A percentile compares a stretch with the other conserved stretches of the same genome.
Conservation (phyloP, 1,140 invertebrate species). For the Listronotus bonariensis region DNA sequence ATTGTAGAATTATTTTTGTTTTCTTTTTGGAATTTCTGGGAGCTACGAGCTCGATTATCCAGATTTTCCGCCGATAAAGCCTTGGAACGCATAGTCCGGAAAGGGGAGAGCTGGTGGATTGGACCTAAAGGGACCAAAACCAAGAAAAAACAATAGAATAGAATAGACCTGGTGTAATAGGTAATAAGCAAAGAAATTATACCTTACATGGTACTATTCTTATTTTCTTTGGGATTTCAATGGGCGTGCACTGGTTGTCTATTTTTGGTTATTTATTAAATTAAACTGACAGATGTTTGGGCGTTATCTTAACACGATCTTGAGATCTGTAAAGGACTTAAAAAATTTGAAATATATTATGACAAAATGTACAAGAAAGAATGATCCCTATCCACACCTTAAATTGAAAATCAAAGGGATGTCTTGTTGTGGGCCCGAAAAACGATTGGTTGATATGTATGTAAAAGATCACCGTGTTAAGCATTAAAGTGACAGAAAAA, state of each 20-base stretch:
- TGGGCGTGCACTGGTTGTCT: constrained; percentile 31
- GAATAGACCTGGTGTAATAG: not conserved
- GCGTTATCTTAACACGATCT: constrained; percentile 30
- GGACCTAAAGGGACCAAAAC: no score
- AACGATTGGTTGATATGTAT: not conserved
- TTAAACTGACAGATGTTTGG: constrained; percentile 33
- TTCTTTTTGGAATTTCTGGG: no score
- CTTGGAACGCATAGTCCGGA: no score
- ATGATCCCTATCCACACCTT: constrained; percentile 21
- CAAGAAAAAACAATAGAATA: no score
- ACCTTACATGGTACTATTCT: not conserved
- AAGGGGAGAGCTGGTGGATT: no score
- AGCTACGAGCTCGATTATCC: no score
- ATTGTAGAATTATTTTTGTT: no score
- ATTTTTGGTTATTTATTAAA: constrained; percentile 33
- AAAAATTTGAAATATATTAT: constrained; percentile 9
- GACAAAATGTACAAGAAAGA: constrained; percentile 13
- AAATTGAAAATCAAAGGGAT: constrained; percentile 9
- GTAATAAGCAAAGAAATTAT: not conserved
- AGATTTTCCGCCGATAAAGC: no score
- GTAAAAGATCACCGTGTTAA: no score
- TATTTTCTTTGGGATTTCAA: constrained; percentile 16
- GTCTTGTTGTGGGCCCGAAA: not conserved
- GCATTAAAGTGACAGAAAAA: no score
- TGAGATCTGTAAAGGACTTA: constrained; percentile 20